Conservation (phyloP, 1,140 invertebrate genomes). For the Euwallacea similis region DNA sequence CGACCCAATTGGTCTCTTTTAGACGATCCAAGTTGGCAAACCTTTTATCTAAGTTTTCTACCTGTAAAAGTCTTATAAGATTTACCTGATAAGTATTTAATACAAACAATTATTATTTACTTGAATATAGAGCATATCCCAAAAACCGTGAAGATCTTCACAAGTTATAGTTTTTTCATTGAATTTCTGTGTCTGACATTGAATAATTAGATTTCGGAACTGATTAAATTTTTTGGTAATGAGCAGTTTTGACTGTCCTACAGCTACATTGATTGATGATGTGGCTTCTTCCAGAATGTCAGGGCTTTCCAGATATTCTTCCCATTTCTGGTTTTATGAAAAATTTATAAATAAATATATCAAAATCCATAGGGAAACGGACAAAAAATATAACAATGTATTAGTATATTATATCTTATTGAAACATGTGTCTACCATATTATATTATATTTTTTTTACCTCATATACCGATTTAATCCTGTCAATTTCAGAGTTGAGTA, state of each 20-base stretch:
- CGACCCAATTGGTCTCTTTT: conserved; percentile 59
- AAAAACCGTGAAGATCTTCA: conserved; percentile 74
- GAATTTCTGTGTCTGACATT: conserved; percentile 60
- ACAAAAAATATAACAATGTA: not conserved
- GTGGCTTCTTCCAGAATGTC: conserved; percentile 54
- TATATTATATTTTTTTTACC: conserved; percentile 5
- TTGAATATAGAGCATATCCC: conserved; percentile 74
- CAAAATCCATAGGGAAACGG: not conserved
- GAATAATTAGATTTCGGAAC: conserved; percentile 64
- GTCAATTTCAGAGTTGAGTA: conserved; percentile 57
- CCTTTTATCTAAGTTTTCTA: conserved; percentile 58
- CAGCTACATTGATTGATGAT: conserved; percentile 66
- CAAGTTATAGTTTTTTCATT: conserved; percentile 60
- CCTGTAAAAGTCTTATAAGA: conserved; percentile 7
- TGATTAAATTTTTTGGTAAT: conserved; percentile 70
- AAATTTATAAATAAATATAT: not conserved
- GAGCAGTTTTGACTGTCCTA: conserved; percentile 70
- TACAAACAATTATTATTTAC: conserved; percentile 2
- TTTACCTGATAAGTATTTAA: conserved; percentile 2
- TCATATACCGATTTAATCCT: conserved; percentile 52
- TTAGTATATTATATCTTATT: not conserved
- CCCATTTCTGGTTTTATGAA: conserved; percentile 21
- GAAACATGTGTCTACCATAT: not conserved
- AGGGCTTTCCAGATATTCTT: conserved; percentile 41
- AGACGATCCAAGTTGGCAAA: conserved; percentile 59